phyloP scores from a whole-genome alignment of 2,113 vertebrate genomes.

The Pantherophis guttatus region DNA sequence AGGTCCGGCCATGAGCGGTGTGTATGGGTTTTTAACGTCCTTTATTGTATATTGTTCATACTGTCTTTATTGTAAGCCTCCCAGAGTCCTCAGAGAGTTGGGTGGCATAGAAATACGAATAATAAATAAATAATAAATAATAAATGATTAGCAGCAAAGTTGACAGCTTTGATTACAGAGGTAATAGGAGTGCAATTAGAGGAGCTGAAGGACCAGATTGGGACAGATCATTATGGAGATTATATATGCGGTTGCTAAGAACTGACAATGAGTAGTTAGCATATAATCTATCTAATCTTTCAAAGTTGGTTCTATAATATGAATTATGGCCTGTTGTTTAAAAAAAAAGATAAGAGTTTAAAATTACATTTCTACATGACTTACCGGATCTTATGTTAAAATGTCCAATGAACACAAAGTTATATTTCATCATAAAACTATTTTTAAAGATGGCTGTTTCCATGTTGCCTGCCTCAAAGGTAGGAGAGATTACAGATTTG shows the following conservation, averaged over 20 bases:
- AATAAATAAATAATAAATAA: no score
- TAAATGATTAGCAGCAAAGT: neutral
- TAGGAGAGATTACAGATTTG: neutral
- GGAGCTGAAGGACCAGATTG: neutral
- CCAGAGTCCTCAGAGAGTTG: no score
- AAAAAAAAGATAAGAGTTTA: neutral
- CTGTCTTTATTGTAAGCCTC: no score
- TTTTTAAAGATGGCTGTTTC: neutral
- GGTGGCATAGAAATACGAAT: no score
- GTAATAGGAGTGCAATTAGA: neutral
- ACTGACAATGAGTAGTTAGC: neutral
- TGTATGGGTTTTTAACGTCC: no score
- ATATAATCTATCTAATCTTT: neutral
- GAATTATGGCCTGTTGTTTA: neutral
- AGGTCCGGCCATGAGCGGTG: no score
- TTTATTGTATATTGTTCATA: no score
- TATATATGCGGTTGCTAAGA: neutral
- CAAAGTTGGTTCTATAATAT: neutral
- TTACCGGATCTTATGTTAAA: neutral
- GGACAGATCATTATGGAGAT: neutral
- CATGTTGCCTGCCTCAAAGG: neutral
- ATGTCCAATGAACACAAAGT: neutral
- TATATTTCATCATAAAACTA: neutral
- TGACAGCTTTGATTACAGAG: neutral
- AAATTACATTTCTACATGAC: neutral